A percentile compares a stretch with the other conserved stretches of the same genome.
Evolutionary conservation across 2,113 vertebrate genomes (phyloP).

Genomic region (Vulpes ferrilata): DNA sequence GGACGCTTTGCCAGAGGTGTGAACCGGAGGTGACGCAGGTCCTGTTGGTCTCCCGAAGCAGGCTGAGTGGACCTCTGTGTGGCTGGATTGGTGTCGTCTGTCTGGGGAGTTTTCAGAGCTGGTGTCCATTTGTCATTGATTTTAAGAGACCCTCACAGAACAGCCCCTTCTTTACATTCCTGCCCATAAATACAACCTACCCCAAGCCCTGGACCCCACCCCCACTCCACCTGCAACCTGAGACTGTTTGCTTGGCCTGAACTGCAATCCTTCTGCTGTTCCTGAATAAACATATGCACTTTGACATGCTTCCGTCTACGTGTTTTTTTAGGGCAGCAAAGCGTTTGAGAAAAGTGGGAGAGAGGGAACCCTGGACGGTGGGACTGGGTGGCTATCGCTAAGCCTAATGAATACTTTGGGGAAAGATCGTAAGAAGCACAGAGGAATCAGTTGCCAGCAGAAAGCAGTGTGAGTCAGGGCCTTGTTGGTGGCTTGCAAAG

Average conservation of each 20-base stretch:
- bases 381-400: not conserved
- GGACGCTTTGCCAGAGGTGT: not conserved
- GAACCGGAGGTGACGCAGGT: not conserved
- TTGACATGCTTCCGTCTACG: not conserved
- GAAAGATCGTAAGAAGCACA: not conserved
- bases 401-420: not conserved
- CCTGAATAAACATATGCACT: not conserved
- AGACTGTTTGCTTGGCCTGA: not conserved
- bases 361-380: accelerated
- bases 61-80: not conserved
- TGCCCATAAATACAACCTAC: not conserved
- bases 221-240: not conserved
- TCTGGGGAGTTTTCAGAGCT: not conserved
- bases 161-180: not conserved
- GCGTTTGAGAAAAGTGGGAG: not conserved
- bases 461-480: not conserved
- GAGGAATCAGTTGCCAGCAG: no score
- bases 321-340: not conserved
- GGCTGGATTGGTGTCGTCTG: not conserved
- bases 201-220: not conserved
- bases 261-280: not conserved
- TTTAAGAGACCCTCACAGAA: not conserved
- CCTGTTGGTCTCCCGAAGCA: not conserved
- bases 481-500: no score
- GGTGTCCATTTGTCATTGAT: not conserved